A percentile compares a stretch with the other conserved stretches of the same genome.
Evolutionary conservation across 2,113 vertebrate genomes (phyloP).

Genomic region (Genyomyrus donnyi): DNA sequence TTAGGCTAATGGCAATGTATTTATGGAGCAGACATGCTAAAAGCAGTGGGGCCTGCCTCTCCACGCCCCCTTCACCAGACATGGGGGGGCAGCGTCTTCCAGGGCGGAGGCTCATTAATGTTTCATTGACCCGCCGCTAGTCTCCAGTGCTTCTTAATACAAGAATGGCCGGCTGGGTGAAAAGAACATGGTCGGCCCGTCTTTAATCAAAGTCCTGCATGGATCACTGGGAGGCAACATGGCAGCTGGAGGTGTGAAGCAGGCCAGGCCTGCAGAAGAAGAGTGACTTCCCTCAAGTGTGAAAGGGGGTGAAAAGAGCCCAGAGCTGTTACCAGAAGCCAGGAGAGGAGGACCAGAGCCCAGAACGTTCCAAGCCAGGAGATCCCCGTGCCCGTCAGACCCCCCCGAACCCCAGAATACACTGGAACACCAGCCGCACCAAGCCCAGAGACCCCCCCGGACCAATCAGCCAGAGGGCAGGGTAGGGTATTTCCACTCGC

Average conservation of each 20-base stretch:
- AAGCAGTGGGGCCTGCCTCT: background rate
- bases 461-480: background rate
- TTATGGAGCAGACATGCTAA: background rate
- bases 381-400: background rate
- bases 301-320: background rate
- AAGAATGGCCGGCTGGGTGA: background rate
- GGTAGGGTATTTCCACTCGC: background rate
- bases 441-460: background rate
- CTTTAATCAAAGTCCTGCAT: background rate
- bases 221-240: background rate
- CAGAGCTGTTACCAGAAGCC: background rate
- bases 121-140: background rate
- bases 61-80: background rate
- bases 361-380: background rate
- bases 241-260: background rate
- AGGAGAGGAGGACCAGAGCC: background rate
- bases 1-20: background rate
- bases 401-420: background rate
- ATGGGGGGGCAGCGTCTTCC: background rate
- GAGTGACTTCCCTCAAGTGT: background rate
- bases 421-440: background rate
- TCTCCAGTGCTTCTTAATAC: background rate
- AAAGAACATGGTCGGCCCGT: background rate
- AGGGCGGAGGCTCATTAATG: background rate
- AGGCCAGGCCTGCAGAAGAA: background rate